These are phyloP conservation scores for Leptodactylus fallax DNA, from an alignment of 2,797 vertebrate genomes.

Conservation along the genomic window DNA sequence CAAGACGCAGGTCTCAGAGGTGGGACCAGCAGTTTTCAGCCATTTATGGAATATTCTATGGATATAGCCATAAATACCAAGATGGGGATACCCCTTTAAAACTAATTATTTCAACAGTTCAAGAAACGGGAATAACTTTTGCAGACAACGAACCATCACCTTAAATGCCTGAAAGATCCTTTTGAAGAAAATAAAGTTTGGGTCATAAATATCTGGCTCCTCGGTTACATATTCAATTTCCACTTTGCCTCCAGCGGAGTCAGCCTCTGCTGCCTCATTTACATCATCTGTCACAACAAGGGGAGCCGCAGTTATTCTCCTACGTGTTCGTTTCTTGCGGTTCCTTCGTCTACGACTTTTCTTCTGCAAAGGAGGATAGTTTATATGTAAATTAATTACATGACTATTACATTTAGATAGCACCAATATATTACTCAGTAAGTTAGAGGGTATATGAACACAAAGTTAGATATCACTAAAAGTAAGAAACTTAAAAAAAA, in stretches of 20 bases:
- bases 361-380: slow-evolving; percentile 67
- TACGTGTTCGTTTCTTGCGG: slow-evolving; percentile 89
- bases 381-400: neutral
- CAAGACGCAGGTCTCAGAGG: too few species aligned
- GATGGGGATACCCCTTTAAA: too few species aligned
- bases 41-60: too few species aligned
- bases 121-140: too few species aligned
- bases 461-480: too few species aligned
- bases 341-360: slow-evolving; percentile 90
- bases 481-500: too few species aligned
- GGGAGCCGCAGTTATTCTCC: slow-evolving; percentile 73
- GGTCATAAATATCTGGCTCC: slow-evolving; percentile 91
- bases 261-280: slow-evolving; percentile 75
- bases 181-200: slow-evolving; percentile 93
- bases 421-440: too few species aligned
- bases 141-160: slow-evolving; percentile 71
- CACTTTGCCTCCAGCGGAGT: slow-evolving; percentile 70
- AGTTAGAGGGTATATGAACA: too few species aligned
- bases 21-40: too few species aligned
- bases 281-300: slow-evolving; percentile 66
- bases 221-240: slow-evolving; percentile 92
- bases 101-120: too few species aligned
- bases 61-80: too few species aligned
- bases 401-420: neutral
- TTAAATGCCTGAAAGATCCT: slow-evolving; percentile 93